A percentile compares a stretch with the other conserved stretches of the same genome.
phyloP scores from a whole-genome alignment of 92 coral and sea anemone species.

The Actinernus sp. region DNA sequence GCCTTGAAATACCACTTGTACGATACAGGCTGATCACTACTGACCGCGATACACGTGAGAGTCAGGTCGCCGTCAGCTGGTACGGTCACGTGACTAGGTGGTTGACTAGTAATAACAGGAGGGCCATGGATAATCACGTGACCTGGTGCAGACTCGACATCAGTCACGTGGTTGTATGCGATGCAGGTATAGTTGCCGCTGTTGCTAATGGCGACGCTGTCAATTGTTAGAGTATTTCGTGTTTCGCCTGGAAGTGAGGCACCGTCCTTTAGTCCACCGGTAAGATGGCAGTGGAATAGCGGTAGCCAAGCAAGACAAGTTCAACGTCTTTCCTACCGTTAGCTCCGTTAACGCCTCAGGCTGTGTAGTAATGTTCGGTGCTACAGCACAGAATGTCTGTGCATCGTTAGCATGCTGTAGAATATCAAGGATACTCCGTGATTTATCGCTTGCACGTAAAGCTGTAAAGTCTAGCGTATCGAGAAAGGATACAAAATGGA shows the following conservation, averaged over 20 bases:
- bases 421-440: constrained; percentile 39
- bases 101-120: constrained; percentile 63
- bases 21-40: constrained; percentile 32
- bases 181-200: constrained; percentile 74
- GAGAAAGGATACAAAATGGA: constrained; percentile 10
- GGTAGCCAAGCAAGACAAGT: constrained; percentile 60
- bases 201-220: constrained; percentile 27
- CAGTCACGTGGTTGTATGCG: constrained; percentile 69
- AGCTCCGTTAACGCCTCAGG: constrained; percentile 66
- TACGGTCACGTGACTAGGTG: constrained; percentile 52
- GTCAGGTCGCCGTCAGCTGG: constrained; percentile 34
- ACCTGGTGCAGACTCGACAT: constrained; percentile 57
- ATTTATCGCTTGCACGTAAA: constrained; percentile 33
- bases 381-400: constrained; percentile 67
- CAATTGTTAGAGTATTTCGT: constrained; percentile 22
- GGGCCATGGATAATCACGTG: constrained; percentile 68
- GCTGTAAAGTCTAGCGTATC: constrained; percentile 39
- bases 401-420: constrained; percentile 31
- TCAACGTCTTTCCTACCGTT: constrained; percentile 45
- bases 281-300: constrained; percentile 51
- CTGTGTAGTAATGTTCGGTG: constrained; percentile 78
- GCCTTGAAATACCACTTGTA: constrained; percentile 80
- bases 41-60: constrained; percentile 49
- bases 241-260: constrained; percentile 19
- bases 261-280: constrained; percentile 68